Base-by-base conservation (phyloP, 2,113 vertebrate genomes). In the Hypomesus transpacificus region DNA sequence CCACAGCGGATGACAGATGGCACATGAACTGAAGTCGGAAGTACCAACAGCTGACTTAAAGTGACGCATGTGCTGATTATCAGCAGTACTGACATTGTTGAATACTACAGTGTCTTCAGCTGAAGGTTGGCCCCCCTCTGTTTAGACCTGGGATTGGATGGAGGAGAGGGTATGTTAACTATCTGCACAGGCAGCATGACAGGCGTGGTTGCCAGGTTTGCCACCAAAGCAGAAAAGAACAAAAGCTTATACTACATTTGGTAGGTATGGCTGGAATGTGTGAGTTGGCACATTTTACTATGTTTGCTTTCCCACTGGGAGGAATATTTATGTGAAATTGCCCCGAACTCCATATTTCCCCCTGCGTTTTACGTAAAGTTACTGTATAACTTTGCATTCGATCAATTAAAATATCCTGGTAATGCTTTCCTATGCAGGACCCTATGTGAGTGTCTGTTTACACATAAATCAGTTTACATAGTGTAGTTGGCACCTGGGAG, bases 191-290 rank as follows among this genome's bases (percentile, higher is more conserved):
- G 28, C 62, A 61, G 68, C 54, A 51, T 54, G 56, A 58, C 24
- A 13, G 62, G 50, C 71, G 76, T 75, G 58, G 16, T 74, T 77
- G 66, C 77, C 69, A 81, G 75, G 79, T 83, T 90, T 89, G 87
- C 85, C 82, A 86, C 71, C 71, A 75, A 80, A 66, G 82, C 72
- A 87, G 73, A 83, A 86, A 83, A 66, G 21, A 84, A 89, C 87
- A 90, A 87, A 87, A 69, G 81, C 75, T 54, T 71, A 66, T 78
- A 71, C 56, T 78, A 77, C 20, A 51, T 77, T 74, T 75, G 78
- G 61, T 73, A 82, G 85, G 89, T 88, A 90, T 91, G 80, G 66
- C 70, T 80, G 79, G 90, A 90, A 91, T 91, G 83, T 82, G 63
- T 66, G 75, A 69, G 78, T 79, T 73, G 77, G 88, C 89, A 84